Percentiles rank a stretch among this genome's conserved stretches.
phyloP scores from a whole-genome alignment of 2,797 vertebrate species.

The Gallirallus australis region DNA sequence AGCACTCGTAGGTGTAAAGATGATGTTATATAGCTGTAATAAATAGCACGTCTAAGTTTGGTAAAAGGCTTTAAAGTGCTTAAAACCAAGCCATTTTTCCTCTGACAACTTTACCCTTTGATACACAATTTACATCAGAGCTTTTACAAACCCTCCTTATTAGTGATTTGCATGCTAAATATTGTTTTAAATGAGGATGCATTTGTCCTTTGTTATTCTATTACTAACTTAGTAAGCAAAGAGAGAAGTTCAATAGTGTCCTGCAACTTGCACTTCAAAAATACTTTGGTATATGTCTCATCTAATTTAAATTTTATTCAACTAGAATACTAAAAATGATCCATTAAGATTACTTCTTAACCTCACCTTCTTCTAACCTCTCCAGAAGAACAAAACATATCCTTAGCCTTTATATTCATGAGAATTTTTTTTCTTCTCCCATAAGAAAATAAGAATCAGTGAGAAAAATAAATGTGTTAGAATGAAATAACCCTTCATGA shows the following conservation, averaged over 20 bases:
- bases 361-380: slow-evolving; percentile 23
- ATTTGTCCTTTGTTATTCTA: slow-evolving; percentile 7
- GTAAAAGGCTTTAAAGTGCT: slow-evolving; percentile 45
- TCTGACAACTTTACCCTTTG: not conserved
- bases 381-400: not conserved
- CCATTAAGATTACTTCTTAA: slow-evolving; percentile 1
- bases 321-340: slow-evolving; percentile 22
- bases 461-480: not conserved
- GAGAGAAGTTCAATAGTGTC: not conserved
- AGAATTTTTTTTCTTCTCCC: not conserved
- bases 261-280: slow-evolving; percentile 4
- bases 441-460: not conserved
- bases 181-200: slow-evolving; percentile 7
- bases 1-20: slow-evolving; percentile 3
- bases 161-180: slow-evolving; percentile 56
- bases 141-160: slow-evolving; percentile 4
- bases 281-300: not conserved
- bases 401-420: not conserved
- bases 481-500: not conserved
- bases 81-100: slow-evolving; percentile 26
- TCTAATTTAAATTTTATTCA: slow-evolving; percentile 55
- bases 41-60: not conserved
- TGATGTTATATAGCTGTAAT: not conserved
- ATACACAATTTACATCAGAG: not conserved
- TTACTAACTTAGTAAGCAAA: slow-evolving; percentile 19